Evolutionary conservation across 30 jellyfish, hydroid and myxozoan species (phyloP), one percentile per base, ranked within the genome.

Genomic region (Pelagia noctiluca): DNA sequence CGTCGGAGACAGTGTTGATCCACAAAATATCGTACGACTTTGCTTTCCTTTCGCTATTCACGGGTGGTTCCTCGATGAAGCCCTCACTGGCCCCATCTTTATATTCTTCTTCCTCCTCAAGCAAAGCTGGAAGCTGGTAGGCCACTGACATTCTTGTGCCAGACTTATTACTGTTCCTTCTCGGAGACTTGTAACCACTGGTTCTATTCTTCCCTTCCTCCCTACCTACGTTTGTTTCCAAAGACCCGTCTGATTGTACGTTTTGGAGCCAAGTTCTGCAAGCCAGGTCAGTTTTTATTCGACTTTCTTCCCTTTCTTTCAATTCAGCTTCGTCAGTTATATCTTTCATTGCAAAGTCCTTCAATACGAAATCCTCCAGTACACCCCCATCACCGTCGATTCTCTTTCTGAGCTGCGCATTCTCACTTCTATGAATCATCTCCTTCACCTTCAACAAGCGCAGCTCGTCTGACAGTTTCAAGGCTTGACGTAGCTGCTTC

Each of bases 31-130:
- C 92, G 60, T 68, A 82, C 19, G 80, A 4, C 19, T 22, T 49
- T 1, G 49, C 24, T 18, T 33, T 35, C 36, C 61, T 35, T 12
- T 35, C 26, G 48, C 28, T 50, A 46, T 37, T 21, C 24, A 10
- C 35, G 4, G 30, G 16, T 1, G 13, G 48, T 13, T 22, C 50
- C 0, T 47, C 29, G 37, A 28, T 28, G 28, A 26, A n/a, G 32
- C 82, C 82, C 25, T 21, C 57, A 8, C 84, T 31, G 2, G 86
- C 61, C 34, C 61, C 77, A n/a, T 30, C 25, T 24, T 35, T 18
- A 16, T 8, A 26, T 33, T 82, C 92, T 23, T 82, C 92, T 1
- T 82, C 85, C 54, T 82, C 92, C 54, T 82, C 92, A 22, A 68
- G 0, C 7, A 82, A 29, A 24, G 92, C 86, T 1, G 92, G 86